phyloP scores from a whole-genome alignment of 2,888 invertebrate genomes.

The Aphrophora alni region DNA sequence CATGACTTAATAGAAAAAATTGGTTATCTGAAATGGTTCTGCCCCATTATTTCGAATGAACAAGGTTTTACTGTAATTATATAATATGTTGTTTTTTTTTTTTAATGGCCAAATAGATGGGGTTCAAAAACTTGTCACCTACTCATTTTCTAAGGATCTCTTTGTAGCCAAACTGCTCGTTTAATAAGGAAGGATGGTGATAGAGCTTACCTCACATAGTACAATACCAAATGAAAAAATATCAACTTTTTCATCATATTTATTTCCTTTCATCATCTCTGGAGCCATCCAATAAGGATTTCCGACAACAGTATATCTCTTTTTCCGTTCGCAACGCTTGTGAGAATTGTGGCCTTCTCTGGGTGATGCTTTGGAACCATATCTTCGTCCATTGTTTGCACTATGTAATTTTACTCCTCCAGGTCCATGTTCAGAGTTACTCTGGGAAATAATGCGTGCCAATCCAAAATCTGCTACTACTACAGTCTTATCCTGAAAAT shows the following conservation, averaged over 20 bases:
- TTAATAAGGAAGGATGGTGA: too few relatives aligned
- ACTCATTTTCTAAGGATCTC: too few relatives aligned
- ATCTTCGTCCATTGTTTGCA: constrained; percentile 52
- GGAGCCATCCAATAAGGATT: constrained; percentile 99
- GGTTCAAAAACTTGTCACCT: too few relatives aligned
- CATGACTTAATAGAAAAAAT: too few relatives aligned
- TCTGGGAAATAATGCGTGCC: constrained; percentile 74
- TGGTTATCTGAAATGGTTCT: too few relatives aligned
- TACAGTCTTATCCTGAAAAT: constrained; percentile 80
- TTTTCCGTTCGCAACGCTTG: constrained; percentile 74
- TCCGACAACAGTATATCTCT: constrained; percentile 94
- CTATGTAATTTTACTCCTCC: constrained; percentile 43
- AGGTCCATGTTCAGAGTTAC: constrained; percentile 31
- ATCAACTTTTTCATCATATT: constrained; percentile 96
- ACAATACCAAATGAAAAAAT: constrained; percentile 96
- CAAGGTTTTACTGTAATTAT: too few relatives aligned
- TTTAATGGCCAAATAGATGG: too few relatives aligned
- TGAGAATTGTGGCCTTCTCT: constrained; percentile 52
- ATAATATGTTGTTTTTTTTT: too few relatives aligned
- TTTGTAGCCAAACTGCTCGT: too few relatives aligned
- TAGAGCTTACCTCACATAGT: constrained; percentile 78
- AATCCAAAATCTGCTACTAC: constrained; percentile 96
- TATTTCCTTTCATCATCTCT: constrained; percentile 97
- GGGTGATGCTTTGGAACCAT: constrained; percentile 52
- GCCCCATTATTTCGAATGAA: too few relatives aligned